Evolutionary conservation across 2,113 vertebrate species (phyloP).

Genomic region (Perca flavescens): DNA sequence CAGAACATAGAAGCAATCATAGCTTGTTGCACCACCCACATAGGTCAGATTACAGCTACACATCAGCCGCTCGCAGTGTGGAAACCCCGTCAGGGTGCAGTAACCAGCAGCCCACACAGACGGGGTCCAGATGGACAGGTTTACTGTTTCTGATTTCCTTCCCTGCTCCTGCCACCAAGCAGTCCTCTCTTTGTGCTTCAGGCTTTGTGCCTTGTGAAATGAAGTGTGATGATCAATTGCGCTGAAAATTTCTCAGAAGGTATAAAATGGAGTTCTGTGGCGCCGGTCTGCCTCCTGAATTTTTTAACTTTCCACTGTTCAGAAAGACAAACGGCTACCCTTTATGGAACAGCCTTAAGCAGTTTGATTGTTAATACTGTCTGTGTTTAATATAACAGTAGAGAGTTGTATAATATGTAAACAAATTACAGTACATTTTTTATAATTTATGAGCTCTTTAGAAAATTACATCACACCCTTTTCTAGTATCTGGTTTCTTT

Average conservation of each 20-base stretch:
- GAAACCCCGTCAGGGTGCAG: constrained; percentile 54
- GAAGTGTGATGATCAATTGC: constrained; percentile 78
- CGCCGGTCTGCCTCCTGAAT: constrained; percentile 63
- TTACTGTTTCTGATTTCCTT: constrained; percentile 68
- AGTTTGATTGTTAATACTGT: constrained; percentile 65
- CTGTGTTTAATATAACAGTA: constrained; percentile 65
- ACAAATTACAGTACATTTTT: constrained; percentile 45
- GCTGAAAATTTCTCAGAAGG: constrained; percentile 71
- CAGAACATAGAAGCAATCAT: constrained; percentile 43
- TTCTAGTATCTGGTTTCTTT: constrained; percentile 26
- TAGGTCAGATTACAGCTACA: constrained; percentile 60
- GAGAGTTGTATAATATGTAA: constrained; percentile 62
- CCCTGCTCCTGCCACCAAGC: constrained; percentile 50
- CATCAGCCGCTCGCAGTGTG: constrained; percentile 41
- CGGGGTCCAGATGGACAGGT: constrained; percentile 71
- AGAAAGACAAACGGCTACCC: constrained; percentile 69
- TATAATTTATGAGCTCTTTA: constrained; percentile 64
- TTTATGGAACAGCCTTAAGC: constrained; percentile 65
- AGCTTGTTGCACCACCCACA: constrained; percentile 53
- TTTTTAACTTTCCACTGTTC: constrained; percentile 63
- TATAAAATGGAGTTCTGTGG: constrained; percentile 74
- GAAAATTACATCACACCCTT: constrained; percentile 61
- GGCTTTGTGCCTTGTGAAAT: constrained; percentile 71
- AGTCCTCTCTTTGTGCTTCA: constrained; percentile 35
- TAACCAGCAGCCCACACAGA: constrained; percentile 62